Base-by-base conservation (phyloP, 2,797 vertebrate genomes). In the Liparis tanakae region DNA sequence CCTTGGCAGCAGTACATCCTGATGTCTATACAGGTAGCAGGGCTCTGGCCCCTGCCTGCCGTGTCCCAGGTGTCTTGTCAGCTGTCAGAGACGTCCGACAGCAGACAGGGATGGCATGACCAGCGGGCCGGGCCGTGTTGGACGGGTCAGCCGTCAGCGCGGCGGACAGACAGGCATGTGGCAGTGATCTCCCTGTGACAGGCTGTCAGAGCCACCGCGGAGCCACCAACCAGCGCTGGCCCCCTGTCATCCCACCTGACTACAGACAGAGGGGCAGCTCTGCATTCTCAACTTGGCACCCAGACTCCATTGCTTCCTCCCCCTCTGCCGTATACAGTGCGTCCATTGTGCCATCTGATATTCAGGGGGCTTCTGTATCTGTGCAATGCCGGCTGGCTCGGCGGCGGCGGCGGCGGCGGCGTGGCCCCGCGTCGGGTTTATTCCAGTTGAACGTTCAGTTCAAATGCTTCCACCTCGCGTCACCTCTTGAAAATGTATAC, bases 31-130 rank as follows among this genome's bases (percentile, higher is more conserved):
- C 96, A 97, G 96, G 96, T 96, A 96, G 95, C 96, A 81, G 83
- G 73, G 83, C 87, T 88, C 86, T 91, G 90, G 89, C 88, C 90
- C 89, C 95, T 96, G 95, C 96, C 96, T 94, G 92, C 92, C 81
- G 94, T 93, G 94, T 96, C 96, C 95, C 95, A 93, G 96, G 96
- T 95, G 96, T 90, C 94, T 89, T 95, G 94, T 97, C 96, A 96
- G 92, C 97, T 98, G 97, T 98, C 98, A 98, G 95, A 96, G 94
- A 92, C 94, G 95, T 94, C 88, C 94, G 93, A 93, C 91, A 92
- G 95, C 95, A 97, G 96, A 97, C 95, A 94, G 95, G 93, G 95
- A 95, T 95, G 95, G 96, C 95, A 86, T 92, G 96, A 96, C 96
- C 95, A 87, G 95, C 92, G 81, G 95, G 96, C 93, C 85, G 90